Base-by-base conservation (phyloP, 2,888 invertebrate species). In the Prenolepis imparis region DNA sequence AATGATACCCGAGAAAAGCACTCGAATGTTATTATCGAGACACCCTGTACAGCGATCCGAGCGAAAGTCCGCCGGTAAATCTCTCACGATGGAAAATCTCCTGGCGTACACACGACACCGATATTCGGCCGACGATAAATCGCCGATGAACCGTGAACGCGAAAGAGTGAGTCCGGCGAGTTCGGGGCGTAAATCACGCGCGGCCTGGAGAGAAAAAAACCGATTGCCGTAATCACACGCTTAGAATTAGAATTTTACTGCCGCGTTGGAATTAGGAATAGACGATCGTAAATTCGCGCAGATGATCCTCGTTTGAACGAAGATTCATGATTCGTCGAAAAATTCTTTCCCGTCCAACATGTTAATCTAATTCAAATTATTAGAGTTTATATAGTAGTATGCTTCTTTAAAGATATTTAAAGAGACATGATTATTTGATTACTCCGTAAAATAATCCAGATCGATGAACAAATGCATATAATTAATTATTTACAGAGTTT, bases 41-140 rank as follows among this genome's bases (percentile, higher is more conserved):
- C 74, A 85, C 78, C 73, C 61, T 61, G 77, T 80, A 72, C 24
- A 77, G 57, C 52, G 28, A 39, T 66, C 55, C 63, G 12, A 70
- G 87, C 82, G 88, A 89, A 89, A 89, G 89, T 89, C 73, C 72
- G 63, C 67, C 61, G 66, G 61, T 73, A 81, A 86, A 86, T 82
- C 84, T 72, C 68, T n/a, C 74, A 36, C 18, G 48, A 59, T 55
- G 81, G 70, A 84, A 84, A 75, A 74, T 70, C 28, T 61, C 48
- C 21, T 52, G 73, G 24, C 15, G 61, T 48, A n/a, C 64, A 21
- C 12, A 67, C 61, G 52, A 55, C 74, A 41, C 3, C 64, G 84
- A 86, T 77, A 88, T 89, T 86, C 68, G 84, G 82, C 55, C 21
- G 57, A 44, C 70, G 44, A 77, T 88, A 88, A 90, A 90, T 89